Percentiles rank a stretch among this genome's conserved stretches.
Evolutionary conservation across 1,140 invertebrate genomes (phyloP).

Genomic region (Diuraphis noxia): DNA sequence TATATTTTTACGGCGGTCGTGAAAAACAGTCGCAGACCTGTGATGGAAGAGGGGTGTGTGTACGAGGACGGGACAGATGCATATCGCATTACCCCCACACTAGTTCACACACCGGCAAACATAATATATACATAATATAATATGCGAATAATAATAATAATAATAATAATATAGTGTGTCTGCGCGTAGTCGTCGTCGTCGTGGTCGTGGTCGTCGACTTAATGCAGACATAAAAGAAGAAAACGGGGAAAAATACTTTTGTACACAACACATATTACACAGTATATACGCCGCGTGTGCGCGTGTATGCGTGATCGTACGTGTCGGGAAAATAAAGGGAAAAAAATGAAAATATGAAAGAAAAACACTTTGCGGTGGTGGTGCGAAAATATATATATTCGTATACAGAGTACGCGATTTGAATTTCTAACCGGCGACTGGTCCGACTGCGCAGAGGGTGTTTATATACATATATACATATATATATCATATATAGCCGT

Average conservation of each 20-base stretch:
- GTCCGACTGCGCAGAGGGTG: neutral
- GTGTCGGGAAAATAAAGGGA: neutral
- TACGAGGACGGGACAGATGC: neutral
- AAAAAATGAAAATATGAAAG: neutral
- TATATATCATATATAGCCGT: neutral
- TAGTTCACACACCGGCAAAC: neutral
- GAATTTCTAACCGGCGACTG: constrained; percentile 3
- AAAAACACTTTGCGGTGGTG: constrained; percentile 19
- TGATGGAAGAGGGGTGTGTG: neutral
- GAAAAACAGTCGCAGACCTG: constrained; percentile 17
- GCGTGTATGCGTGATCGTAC: neutral
- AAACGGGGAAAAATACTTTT: constrained; percentile 6
- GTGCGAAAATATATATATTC: neutral
- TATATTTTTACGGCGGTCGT: constrained; percentile 10
- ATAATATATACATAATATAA: neutral
- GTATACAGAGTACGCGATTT: constrained; percentile 5
- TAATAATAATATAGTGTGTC: neutral
- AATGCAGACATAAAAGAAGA: constrained; percentile 35
- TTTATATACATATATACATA: neutral
- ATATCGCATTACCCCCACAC: constrained; percentile 18
- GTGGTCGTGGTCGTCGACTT: neutral
- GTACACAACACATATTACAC: neutral
- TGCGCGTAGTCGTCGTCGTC: neutral
- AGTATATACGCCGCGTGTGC: neutral
- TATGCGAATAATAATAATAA: neutral